Evolutionary conservation across 1,140 invertebrate species (phyloP).

Genomic region (Myzus persicae): DNA sequence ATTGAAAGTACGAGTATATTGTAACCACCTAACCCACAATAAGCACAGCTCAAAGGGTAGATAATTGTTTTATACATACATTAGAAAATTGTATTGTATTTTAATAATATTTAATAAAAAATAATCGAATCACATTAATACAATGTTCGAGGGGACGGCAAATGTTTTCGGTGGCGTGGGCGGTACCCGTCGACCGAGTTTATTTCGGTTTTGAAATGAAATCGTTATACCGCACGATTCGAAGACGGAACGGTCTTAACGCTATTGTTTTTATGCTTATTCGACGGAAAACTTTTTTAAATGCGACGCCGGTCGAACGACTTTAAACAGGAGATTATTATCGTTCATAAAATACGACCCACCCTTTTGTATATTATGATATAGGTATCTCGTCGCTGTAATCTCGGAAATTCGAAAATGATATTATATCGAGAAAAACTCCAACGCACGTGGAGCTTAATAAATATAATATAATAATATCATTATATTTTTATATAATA

Average conservation of each 20-base stretch:
- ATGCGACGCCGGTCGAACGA: not conserved
- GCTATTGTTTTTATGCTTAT: constrained; percentile 10
- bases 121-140: too few relatives aligned
- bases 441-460: not conserved
- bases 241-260: not conserved
- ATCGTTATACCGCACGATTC: not conserved
- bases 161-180: too few relatives aligned
- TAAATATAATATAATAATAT: not conserved
- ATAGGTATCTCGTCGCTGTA: not conserved
- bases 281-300: not conserved
- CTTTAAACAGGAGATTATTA: constrained; percentile 24
- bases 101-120: too few relatives aligned
- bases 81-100: too few relatives aligned
- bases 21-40: too few relatives aligned
- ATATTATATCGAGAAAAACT: not conserved
- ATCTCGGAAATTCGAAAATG: constrained; percentile 15
- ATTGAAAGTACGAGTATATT: too few relatives aligned
- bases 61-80: too few relatives aligned
- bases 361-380: not conserved
- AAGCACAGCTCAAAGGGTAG: too few relatives aligned
- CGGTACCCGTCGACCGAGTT: not conserved
- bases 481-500: too few relatives aligned
- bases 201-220: not conserved
- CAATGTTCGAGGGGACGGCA: not conserved
- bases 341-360: constrained; percentile 9